Conservation (phyloP, 2,113 vertebrate species). For the Agelaius tricolor region DNA sequence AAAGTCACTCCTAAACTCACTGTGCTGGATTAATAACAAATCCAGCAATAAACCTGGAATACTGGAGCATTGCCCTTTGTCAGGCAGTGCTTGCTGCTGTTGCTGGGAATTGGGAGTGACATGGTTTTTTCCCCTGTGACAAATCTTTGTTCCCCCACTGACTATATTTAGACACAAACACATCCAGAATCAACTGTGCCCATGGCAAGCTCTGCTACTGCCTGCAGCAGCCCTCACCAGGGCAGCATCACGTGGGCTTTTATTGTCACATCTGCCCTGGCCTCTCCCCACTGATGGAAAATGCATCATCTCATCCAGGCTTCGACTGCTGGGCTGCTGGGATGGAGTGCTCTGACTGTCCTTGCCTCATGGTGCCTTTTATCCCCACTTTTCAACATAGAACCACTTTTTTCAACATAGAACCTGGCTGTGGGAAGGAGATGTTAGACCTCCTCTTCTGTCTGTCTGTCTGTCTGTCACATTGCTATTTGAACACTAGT, state of each 20-base stretch:
- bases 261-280: not conserved
- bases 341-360: not conserved
- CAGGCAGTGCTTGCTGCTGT: not conserved
- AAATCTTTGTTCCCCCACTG: not conserved
- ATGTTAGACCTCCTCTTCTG: not conserved
- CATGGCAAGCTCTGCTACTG: not conserved
- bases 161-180: not conserved
- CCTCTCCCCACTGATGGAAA: not conserved
- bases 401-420: not conserved
- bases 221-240: not conserved
- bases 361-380: not conserved
- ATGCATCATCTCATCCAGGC: rapidly evolving
- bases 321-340: not conserved
- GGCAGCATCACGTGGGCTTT: not conserved
- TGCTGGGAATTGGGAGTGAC: not conserved
- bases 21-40: not conserved
- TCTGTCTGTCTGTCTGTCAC: not conserved
- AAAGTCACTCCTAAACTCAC: not conserved
- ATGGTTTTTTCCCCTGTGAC: not conserved
- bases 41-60: not conserved
- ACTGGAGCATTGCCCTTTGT: not conserved
- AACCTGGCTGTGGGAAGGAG: not conserved
- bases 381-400: not conserved
- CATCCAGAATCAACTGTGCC: not conserved
- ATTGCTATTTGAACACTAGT: not conserved